Conservation (phyloP, 1,140 invertebrate genomes). For the Gryllus bimaculatus region DNA sequence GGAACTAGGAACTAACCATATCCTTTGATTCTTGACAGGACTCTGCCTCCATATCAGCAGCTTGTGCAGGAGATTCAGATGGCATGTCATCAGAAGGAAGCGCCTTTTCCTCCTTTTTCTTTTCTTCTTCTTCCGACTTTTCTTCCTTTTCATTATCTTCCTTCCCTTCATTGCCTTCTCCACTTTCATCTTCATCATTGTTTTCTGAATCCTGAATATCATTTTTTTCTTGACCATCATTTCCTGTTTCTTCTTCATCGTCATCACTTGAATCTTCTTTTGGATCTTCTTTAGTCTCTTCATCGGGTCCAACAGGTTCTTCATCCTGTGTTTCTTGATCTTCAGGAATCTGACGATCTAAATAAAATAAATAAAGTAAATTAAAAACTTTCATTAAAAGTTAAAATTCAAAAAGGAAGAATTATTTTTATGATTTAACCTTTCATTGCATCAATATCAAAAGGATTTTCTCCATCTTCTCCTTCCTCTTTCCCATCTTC, state of each 20-base stretch:
- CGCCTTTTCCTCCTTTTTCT: slow-evolving; percentile 35
- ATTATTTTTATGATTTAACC: slow-evolving; percentile 26
- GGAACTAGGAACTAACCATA: slow-evolving; percentile 27
- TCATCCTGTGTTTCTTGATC: slow-evolving; percentile 30
- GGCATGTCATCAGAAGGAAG: slow-evolving; percentile 47
- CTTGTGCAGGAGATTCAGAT: slow-evolving; percentile 34
- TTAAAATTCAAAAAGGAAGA: background rate
- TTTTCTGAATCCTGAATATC: slow-evolving; percentile 27
- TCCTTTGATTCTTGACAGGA: slow-evolving; percentile 28
- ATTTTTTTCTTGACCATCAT: slow-evolving; percentile 32
- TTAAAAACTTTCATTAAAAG: slow-evolving; percentile 11
- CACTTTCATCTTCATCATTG: slow-evolving; percentile 29
- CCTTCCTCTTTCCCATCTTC: slow-evolving; percentile 48
- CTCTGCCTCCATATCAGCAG: slow-evolving; percentile 24
- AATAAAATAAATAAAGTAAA: slow-evolving; percentile 6
- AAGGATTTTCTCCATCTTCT: slow-evolving; percentile 61
- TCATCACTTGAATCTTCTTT: slow-evolving; percentile 27
- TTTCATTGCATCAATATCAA: slow-evolving; percentile 73
- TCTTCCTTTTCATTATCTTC: slow-evolving; percentile 29
- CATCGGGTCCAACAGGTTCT: slow-evolving; percentile 25
- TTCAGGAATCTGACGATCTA: slow-evolving; percentile 20
- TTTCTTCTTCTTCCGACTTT: slow-evolving; percentile 31
- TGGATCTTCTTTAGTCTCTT: slow-evolving; percentile 27
- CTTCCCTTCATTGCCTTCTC: slow-evolving; percentile 31
- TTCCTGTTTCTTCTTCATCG: slow-evolving; percentile 35